Percentiles rank a stretch among this genome's conserved stretches.
phyloP scores from a whole-genome alignment of 2,113 vertebrate genomes.

The Xiphorhynchus elegans region DNA sequence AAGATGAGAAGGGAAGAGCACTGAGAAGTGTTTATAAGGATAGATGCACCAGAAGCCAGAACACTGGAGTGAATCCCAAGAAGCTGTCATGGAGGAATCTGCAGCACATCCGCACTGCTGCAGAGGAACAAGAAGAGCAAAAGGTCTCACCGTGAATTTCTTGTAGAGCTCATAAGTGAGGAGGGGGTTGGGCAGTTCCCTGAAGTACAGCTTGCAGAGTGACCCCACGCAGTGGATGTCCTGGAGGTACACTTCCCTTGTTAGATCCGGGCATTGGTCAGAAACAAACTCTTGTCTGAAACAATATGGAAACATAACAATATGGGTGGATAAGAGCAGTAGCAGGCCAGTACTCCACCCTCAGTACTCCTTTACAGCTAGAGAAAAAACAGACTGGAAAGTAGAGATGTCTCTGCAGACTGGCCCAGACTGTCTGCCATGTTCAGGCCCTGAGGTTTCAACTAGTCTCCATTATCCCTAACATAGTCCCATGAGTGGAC shows the following conservation, averaged over 20 bases:
- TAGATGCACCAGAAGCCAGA: neutral
- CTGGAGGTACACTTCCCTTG: constrained; percentile 97
- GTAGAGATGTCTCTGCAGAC: neutral
- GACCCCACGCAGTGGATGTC: constrained; percentile 99
- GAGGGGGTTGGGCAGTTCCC: constrained; percentile 96
- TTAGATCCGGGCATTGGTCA: constrained; percentile 93
- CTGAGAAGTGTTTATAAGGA: neutral
- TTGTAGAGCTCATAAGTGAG: constrained; percentile 97
- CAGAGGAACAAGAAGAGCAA: neutral
- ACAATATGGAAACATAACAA: constrained; percentile 60
- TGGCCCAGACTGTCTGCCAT: neutral
- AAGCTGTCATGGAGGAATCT: neutral
- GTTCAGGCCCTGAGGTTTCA: neutral
- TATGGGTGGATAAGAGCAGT: neutral
- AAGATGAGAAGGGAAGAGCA: neutral
- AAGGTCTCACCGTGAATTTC: constrained; percentile 92
- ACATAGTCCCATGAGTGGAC: neutral
- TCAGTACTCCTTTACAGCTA: neutral
- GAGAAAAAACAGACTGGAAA: neutral
- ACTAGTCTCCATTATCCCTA: neutral
- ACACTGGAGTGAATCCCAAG: neutral
- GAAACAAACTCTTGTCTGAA: constrained; percentile 96
- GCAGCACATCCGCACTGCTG: neutral
- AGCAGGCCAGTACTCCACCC: neutral
- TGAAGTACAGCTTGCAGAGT: constrained; percentile 97